Evolutionary conservation across 2,888 invertebrate genomes (phyloP).

Genomic region (Calameuta idolon): DNA sequence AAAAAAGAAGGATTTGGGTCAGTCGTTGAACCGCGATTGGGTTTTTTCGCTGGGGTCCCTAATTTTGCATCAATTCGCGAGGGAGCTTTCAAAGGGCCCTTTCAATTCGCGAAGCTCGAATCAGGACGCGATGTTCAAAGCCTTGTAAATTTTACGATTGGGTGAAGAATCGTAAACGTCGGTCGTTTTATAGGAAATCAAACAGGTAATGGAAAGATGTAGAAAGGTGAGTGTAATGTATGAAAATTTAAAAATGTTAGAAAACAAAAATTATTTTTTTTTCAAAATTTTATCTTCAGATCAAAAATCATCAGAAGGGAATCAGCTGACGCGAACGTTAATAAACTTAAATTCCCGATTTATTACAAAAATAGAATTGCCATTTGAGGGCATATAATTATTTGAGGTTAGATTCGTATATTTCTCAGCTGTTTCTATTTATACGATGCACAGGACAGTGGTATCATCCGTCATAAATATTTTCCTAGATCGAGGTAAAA

Average conservation of each 20-base stretch:
- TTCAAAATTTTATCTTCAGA: background rate
- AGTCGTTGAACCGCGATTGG: background rate
- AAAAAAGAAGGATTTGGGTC: background rate
- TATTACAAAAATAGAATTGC: slow-evolving; percentile 10
- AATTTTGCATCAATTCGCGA: background rate
- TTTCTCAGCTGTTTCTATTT: background rate
- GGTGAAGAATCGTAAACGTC: background rate
- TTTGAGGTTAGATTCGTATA: background rate
- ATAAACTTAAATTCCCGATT: slow-evolving; percentile 38
- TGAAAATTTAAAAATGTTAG: background rate
- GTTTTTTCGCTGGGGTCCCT: background rate
- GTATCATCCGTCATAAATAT: background rate
- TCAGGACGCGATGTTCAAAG: background rate
- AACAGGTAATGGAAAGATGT: background rate
- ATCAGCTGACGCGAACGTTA: slow-evolving; percentile 29
- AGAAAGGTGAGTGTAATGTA: background rate
- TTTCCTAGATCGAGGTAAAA: background rate
- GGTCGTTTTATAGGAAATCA: background rate
- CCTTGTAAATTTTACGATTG: background rate
- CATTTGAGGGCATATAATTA: background rate
- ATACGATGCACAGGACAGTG: background rate
- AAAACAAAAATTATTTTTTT: background rate
- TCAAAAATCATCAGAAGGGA: too few species aligned
- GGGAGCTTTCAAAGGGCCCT: background rate
- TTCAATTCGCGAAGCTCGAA: background rate